These are phyloP conservation scores for Caenorhabditis briggsae DNA, from an alignment of 1,140 invertebrate species.

Conservation along the genomic window DNA sequence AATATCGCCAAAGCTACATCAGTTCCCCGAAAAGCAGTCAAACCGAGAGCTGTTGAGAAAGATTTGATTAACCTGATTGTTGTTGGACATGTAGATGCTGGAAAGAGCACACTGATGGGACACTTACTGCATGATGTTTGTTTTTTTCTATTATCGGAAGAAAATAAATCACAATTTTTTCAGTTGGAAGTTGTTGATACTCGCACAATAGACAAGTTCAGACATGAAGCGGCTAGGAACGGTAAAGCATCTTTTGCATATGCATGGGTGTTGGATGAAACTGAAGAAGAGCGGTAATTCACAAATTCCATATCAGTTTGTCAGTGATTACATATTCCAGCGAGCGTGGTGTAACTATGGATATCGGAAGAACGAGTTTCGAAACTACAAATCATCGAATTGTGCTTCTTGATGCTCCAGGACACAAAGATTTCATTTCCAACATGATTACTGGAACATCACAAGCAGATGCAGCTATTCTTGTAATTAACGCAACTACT, in stretches of 20 bases:
- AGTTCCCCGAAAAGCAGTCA: neutral
- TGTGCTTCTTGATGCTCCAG: conserved; percentile 93
- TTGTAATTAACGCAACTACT: conserved; percentile 92
- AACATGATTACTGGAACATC: conserved; percentile 98
- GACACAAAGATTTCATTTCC: conserved; percentile 96
- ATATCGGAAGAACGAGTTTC: conserved; percentile 92
- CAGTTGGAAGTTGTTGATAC: conserved; percentile 89
- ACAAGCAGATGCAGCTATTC: conserved; percentile 94
- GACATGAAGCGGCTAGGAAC: conserved; percentile 95
- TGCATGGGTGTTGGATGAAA: conserved; percentile 99
- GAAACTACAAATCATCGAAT: conserved; percentile 89
- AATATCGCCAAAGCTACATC: conserved; percentile 1
- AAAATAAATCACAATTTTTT: conserved; percentile 46
- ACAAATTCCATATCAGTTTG: neutral
- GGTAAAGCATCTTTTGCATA: conserved; percentile 98
- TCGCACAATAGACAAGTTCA: conserved; percentile 94
- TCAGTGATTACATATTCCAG: conserved; percentile 77
- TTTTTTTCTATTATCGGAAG: neutral
- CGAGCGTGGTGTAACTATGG: conserved; percentile 92
- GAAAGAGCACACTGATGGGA: conserved; percentile 97
- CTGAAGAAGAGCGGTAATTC: conserved; percentile 88
- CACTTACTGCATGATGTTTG: conserved; percentile 86
- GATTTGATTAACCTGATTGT: conserved; percentile 74
- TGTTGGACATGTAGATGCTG: conserved; percentile 96
- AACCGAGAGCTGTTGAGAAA: conserved; percentile 57